phyloP scores from a whole-genome alignment of 2,113 vertebrate genomes.

The Pterophyllum scalare region DNA sequence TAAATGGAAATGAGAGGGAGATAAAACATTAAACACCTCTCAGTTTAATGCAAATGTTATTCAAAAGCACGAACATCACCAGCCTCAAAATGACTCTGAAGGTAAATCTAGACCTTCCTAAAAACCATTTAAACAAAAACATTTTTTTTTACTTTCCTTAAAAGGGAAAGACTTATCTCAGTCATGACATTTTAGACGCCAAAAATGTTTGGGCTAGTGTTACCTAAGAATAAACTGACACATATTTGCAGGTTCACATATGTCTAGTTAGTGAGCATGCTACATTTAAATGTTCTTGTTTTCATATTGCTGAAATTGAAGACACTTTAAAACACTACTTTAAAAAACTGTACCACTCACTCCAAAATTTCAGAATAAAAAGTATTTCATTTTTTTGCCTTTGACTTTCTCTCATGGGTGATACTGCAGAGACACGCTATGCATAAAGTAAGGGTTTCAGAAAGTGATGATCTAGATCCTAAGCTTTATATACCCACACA shows the following conservation, averaged over 20 bases:
- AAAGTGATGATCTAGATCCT: constrained; percentile 52
- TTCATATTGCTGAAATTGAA: not conserved
- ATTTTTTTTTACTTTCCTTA: not conserved
- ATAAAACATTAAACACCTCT: not conserved
- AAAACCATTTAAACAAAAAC: not conserved
- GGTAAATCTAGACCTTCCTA: not conserved
- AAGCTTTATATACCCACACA: constrained; percentile 34
- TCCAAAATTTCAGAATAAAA: not conserved
- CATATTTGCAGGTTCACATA: not conserved
- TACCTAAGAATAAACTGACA: not conserved
- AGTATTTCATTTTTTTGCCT: not conserved
- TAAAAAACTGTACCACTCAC: not conserved
- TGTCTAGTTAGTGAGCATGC: not conserved
- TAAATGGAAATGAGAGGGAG: not conserved
- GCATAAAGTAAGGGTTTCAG: constrained; percentile 34
- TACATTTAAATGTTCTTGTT: not conserved
- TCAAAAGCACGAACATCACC: constrained; percentile 11
- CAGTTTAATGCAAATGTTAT: not conserved
- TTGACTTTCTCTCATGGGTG: not conserved
- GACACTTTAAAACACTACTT: not conserved
- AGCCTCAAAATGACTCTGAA: not conserved
- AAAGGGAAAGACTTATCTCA: not conserved
- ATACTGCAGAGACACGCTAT: constrained; percentile 9
- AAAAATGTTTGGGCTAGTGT: not conserved
- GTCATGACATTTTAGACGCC: not conserved